Percentiles rank a stretch among this genome's conserved stretches.
Conservation (phyloP, 2,113 vertebrate species). For the Cacatua alba region DNA sequence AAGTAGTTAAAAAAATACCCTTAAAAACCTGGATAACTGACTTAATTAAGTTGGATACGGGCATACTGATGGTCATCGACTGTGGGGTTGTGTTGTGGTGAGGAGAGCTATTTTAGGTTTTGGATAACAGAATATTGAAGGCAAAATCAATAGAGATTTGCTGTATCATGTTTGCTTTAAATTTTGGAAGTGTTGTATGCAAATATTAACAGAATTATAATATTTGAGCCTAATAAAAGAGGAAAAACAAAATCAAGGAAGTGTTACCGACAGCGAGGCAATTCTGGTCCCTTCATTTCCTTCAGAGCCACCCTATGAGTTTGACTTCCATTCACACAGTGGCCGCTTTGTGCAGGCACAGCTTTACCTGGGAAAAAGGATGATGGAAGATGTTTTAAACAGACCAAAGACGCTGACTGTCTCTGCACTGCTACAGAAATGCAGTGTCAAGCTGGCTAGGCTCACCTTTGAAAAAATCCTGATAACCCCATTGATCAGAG, state of each 20-base stretch:
- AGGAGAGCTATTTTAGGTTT: neutral
- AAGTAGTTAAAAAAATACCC: neutral
- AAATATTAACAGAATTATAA: neutral
- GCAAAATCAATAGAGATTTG: neutral
- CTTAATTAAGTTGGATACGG: neutral
- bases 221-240: neutral
- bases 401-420: neutral
- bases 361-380: neutral
- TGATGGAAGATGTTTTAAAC: neutral
- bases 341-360: neutral
- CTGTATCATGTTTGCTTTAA: neutral
- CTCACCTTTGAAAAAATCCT: neutral
- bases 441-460: neutral
- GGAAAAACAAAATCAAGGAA: neutral
- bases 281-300: neutral
- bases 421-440: neutral
- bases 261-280: neutral
- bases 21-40: neutral
- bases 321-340: neutral
- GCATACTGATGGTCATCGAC: neutral
- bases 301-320: neutral
- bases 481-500: neutral
- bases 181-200: neutral
- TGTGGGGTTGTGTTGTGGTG: neutral
- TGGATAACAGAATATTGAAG: neutral